These are phyloP conservation scores for Allacma fusca DNA, from an alignment of 2,888 invertebrate species.

Conservation along the genomic window DNA sequence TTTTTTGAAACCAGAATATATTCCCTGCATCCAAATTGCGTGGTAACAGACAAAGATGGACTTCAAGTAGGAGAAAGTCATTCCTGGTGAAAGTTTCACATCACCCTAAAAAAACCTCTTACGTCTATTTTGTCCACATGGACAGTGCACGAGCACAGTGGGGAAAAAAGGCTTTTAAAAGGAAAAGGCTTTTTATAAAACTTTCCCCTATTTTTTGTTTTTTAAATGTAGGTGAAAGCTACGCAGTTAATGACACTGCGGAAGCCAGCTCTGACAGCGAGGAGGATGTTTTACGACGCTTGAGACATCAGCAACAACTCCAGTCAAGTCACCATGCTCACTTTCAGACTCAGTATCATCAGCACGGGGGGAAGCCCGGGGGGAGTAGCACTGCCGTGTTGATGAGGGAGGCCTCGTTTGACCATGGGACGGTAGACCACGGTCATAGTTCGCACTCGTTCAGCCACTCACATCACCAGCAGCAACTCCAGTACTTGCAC, in stretches of 20 bases:
- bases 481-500: slow-evolving; percentile 19
- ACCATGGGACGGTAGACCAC: background rate
- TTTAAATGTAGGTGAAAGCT: slow-evolving; percentile 43
- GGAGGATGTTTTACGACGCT: slow-evolving; percentile 73
- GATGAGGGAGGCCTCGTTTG: slow-evolving; percentile 21
- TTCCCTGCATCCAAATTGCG: too few species aligned
- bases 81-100: too few species aligned
- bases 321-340: slow-evolving; percentile 38
- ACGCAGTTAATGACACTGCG: slow-evolving; percentile 63
- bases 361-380: slow-evolving; percentile 29
- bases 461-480: slow-evolving; percentile 26
- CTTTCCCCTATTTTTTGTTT: too few species aligned
- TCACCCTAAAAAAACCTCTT: too few species aligned
- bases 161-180: too few species aligned
- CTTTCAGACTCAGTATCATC: slow-evolving; percentile 34
- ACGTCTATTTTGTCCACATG: too few species aligned
- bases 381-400: slow-evolving; percentile 26
- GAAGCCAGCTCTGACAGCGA: slow-evolving; percentile 81
- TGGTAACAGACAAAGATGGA: too few species aligned
- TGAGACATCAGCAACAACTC: slow-evolving; percentile 63
- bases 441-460: slow-evolving; percentile 4
- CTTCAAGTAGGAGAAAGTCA: too few species aligned
- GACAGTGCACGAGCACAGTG: too few species aligned
- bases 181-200: too few species aligned
- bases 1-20: too few species aligned